These are phyloP conservation scores for Craterocephalus amniculus DNA, from an alignment of 2,797 vertebrate genomes.

Conservation along the genomic window DNA sequence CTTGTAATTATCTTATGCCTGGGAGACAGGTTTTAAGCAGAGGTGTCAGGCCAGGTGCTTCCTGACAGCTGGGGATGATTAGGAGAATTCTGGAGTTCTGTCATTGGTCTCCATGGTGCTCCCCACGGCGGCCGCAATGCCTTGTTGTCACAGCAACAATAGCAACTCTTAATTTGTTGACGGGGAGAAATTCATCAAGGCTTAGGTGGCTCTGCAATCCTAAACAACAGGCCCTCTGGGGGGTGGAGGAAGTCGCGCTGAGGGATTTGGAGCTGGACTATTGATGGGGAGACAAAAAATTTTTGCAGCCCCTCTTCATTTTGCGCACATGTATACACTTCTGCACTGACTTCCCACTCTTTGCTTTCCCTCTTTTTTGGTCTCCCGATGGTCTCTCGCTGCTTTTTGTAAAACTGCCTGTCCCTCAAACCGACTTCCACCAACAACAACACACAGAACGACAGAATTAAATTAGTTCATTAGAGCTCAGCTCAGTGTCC, in stretches of 20 bases:
- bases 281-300: conserved; percentile 77
- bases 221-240: conserved; percentile 79
- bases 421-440: conserved; percentile 47
- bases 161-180: conserved; percentile 86
- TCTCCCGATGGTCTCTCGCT: conserved; percentile 25
- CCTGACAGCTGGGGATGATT: conserved; percentile 99
- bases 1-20: conserved; percentile 99
- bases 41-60: conserved; percentile 98
- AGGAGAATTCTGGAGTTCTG: conserved; percentile 94
- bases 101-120: conserved; percentile 94
- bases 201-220: conserved; percentile 69
- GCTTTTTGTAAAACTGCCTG: conserved; percentile 45
- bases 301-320: conserved; percentile 75
- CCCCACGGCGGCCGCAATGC: conserved; percentile 87
- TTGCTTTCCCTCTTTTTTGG: conserved; percentile 11
- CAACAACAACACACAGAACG: conserved; percentile 21
- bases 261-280: conserved; percentile 67
- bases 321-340: conserved; percentile 58
- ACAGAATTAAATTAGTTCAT: conserved; percentile 63
- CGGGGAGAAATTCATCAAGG: conserved; percentile 84
- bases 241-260: conserved; percentile 63
- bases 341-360: conserved; percentile 47
- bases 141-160: conserved; percentile 84
- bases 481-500: conserved; percentile 57
- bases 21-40: conserved; percentile 99